phyloP scores from a whole-genome alignment of 2,797 vertebrate genomes.

The Muraenolepis orangiensis region DNA sequence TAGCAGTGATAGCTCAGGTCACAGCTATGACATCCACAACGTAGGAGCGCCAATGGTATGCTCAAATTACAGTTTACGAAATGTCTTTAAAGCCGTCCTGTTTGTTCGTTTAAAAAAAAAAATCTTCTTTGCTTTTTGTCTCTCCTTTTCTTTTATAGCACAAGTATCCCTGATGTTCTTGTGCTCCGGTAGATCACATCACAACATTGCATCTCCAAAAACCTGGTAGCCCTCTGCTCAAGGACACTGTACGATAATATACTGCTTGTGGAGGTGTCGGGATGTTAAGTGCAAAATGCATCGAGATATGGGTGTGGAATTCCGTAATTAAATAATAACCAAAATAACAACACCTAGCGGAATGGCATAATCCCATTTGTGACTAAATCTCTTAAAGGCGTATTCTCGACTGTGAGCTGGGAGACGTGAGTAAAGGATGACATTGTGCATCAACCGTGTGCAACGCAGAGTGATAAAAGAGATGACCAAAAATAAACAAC shows the following conservation, averaged over 20 bases:
- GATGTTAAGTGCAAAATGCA: not conserved
- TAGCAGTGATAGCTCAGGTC: not conserved
- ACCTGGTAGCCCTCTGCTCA: slow-evolving; percentile 19
- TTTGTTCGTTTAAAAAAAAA: not conserved
- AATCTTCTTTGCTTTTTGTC: too few relatives aligned
- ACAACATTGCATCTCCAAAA: slow-evolving; percentile 51
- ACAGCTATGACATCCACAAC: not conserved
- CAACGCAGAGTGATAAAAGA: not conserved
- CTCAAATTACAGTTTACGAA: not conserved
- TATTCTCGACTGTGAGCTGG: not conserved
- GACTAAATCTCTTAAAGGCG: not conserved
- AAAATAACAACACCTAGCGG: not conserved
- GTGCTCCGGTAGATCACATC: slow-evolving; percentile 28
- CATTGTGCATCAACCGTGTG: not conserved
- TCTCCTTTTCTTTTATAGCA: not conserved
- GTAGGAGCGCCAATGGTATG: not conserved
- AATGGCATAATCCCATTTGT: not conserved
- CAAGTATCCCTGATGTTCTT: slow-evolving; percentile 10
- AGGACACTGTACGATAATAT: not conserved
- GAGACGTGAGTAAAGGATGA: not conserved
- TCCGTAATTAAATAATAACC: not conserved
- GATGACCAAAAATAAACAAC: not conserved
- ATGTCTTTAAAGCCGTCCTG: not conserved
- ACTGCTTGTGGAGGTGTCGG: not conserved
- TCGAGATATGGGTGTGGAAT: not conserved